Conservation (phyloP, 2,888 invertebrate species). For the Leucoptera coffeella region DNA sequence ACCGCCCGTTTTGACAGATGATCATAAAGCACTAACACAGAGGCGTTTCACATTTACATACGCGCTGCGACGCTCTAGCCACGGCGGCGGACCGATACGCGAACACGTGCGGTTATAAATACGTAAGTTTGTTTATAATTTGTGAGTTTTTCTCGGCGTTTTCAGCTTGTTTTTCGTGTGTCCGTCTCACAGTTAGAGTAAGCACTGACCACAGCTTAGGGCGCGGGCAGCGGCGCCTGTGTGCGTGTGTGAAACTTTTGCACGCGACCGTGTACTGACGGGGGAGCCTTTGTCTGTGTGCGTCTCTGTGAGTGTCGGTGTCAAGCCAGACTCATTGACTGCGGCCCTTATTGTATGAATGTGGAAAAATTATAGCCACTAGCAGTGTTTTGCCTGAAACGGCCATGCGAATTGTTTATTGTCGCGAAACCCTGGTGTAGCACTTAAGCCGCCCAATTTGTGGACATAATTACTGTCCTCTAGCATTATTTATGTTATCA, state of each 20-base stretch:
- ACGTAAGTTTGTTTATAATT: constrained; percentile 7
- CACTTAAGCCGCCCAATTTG: constrained; percentile 47
- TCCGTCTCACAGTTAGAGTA: constrained; percentile 52
- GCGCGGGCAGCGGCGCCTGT: constrained; percentile 44
- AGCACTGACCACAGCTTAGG: constrained; percentile 53
- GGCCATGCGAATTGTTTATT: constrained; percentile 43
- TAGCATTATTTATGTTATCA: constrained; percentile 30
- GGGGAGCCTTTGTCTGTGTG: constrained; percentile 38
- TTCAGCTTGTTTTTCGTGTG: constrained; percentile 52
- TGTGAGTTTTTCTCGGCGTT: constrained; percentile 35
- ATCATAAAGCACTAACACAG: constrained; percentile 39
- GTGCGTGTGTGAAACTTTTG: constrained; percentile 47
- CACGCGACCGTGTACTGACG: constrained; percentile 47
- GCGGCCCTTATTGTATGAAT: constrained; percentile 53
- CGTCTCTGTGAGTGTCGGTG: constrained; percentile 42
- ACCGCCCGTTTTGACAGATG: constrained; percentile 44
- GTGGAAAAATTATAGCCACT: constrained; percentile 51
- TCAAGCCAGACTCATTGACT: constrained; percentile 53
- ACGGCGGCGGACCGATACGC: too few relatives aligned
- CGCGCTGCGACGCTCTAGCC: constrained; percentile 14
- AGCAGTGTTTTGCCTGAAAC: constrained; percentile 43
- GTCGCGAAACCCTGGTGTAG: constrained; percentile 17
- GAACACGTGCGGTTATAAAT: background rate
- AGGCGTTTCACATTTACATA: constrained; percentile 40
- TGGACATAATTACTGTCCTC: constrained; percentile 30